A percentile compares a stretch with the other conserved stretches of the same genome.
Conservation (phyloP, 2,113 vertebrate species). For the Chunga burmeisteri region DNA sequence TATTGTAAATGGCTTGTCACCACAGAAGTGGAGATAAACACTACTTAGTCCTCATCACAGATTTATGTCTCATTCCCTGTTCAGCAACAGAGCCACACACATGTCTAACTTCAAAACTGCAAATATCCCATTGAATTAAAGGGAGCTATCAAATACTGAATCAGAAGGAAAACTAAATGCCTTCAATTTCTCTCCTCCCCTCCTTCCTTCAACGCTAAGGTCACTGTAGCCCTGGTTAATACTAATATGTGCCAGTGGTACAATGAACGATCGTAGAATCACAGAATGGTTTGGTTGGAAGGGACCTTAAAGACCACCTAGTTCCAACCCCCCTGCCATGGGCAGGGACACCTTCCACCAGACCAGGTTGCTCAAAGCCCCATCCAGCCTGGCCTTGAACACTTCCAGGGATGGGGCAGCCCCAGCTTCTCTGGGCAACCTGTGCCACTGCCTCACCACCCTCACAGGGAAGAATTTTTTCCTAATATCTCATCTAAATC, state of each 20-base stretch:
- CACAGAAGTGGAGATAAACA: not conserved
- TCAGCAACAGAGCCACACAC: not conserved
- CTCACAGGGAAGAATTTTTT: too few species aligned
- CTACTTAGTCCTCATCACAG: not conserved
- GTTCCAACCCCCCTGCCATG: too few species aligned
- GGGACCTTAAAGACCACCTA: too few species aligned
- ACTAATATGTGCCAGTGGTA: not conserved
- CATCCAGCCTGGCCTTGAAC: too few species aligned
- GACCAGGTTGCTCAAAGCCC: too few species aligned
- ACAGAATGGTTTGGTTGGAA: too few species aligned
- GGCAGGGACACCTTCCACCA: too few species aligned
- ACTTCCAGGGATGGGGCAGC: too few species aligned
- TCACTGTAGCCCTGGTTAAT: not conserved
- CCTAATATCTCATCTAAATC: too few species aligned
- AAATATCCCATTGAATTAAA: not conserved
- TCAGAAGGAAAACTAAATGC: not conserved
- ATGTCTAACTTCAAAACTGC: not conserved
- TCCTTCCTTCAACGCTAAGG: not conserved
- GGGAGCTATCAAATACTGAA: not conserved
- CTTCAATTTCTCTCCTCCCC: not conserved
- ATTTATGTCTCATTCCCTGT: not conserved
- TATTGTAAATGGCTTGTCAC: not conserved
- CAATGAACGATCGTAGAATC: not conserved
- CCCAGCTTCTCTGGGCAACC: too few species aligned
- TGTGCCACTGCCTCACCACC: too few species aligned